Evolutionary conservation across 2,113 vertebrate species (phyloP), one percentile per base, ranked within the genome.

Genomic region (Indicator maculatus): DNA sequence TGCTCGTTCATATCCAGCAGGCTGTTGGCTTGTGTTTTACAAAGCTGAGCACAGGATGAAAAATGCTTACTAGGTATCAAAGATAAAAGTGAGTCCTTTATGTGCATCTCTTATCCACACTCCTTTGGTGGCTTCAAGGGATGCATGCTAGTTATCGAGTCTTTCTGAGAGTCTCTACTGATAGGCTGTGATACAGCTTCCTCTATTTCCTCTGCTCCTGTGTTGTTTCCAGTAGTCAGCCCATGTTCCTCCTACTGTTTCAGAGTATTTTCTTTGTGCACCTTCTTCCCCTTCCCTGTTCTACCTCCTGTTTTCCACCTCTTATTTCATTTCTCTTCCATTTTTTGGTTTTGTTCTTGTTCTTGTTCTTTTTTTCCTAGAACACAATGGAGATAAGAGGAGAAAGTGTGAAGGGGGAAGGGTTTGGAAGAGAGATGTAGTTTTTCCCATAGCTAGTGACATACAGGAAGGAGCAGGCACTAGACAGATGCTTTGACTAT

Each of bases 41-140:
- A 94, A 81, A 93, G 69, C 87, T 88, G 83, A 83, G 61, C n/a
- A 47, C 45, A 78, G 71, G 78, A 91, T 61, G 63, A 93, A 91
- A 96, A 94, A 67, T 36, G n/a, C 53, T 93, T 94, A 44, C 79
- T n/a, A 64, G 45, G 23, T 77, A 90, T 90, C 83, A 63, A 89
- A 87, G 86, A 70, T 81, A 81, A 64, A 85, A 93, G 69, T 56
- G 23, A 77, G 53, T 61, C 66, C n/a, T 96, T 91, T 78, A 44
- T 82, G 55, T 89, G 65, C 39, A n/a, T 83, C 38, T 76, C 50
- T 92, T 93, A 86, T n/a, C 64, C 44, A 18, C 52, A 8, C 27
- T 72, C 18, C 77, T 78, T 90, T 0, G 0, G 52, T 91, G 85
- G 38, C 91, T 91, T 95, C 66, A 82, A 91, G 79, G 59, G 65